These are phyloP conservation scores for Drosophila acutilabella DNA, from an alignment of 2,888 invertebrate species.

Conservation along the genomic window DNA sequence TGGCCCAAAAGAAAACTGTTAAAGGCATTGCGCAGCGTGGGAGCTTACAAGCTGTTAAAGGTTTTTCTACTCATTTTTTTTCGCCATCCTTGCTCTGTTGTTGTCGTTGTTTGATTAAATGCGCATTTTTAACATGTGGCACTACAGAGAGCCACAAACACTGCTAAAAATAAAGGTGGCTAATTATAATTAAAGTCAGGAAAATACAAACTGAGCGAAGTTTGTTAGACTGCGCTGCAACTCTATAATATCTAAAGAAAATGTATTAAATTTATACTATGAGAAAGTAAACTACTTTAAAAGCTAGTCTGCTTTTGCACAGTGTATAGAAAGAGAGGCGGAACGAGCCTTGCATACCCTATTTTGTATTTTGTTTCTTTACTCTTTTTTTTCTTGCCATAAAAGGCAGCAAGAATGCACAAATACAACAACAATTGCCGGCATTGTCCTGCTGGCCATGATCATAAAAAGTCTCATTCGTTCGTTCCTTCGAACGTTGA, in stretches of 20 bases:
- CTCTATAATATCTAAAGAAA: too few species aligned
- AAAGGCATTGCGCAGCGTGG: constrained; percentile 59
- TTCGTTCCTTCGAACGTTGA: not conserved
- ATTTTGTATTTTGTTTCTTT: not conserved
- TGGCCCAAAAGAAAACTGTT: constrained; percentile 42
- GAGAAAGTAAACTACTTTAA: too few species aligned
- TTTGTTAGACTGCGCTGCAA: too few species aligned
- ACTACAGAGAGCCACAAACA: not conserved
- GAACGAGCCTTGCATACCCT: constrained; percentile 13
- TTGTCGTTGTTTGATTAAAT: constrained; percentile 61
- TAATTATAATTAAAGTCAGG: not conserved
- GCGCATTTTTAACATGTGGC: constrained; percentile 72
- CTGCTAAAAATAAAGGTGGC: not conserved
- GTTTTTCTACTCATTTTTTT: not conserved
- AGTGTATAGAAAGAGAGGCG: not conserved
- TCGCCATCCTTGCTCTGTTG: not conserved
- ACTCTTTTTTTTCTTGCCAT: constrained; percentile 36
- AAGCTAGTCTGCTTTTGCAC: too few species aligned
- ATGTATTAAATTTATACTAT: too few species aligned
- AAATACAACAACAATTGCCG: constrained; percentile 15
- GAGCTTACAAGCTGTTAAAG: constrained; percentile 37
- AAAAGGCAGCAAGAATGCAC: constrained; percentile 42
- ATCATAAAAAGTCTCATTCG: constrained; percentile 41
- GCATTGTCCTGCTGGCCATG: constrained; percentile 25
- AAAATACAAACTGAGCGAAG: too few species aligned